Percentiles rank a stretch among this genome's conserved stretches.
Conservation (phyloP, 2,113 vertebrate species). For the Cryptotis parvus region DNA sequence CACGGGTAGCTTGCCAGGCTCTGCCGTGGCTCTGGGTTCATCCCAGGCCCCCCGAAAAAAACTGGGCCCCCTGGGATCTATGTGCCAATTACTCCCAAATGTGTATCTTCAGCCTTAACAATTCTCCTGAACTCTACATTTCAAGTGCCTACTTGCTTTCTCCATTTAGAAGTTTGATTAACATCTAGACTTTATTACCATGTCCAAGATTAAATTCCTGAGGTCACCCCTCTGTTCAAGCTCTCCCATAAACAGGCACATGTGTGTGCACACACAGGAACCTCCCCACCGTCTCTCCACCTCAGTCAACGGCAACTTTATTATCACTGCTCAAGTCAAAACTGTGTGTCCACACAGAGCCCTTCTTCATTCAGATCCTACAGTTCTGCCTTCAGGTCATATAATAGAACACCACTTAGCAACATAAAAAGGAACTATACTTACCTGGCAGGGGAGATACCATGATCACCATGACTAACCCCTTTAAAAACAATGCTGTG, state of each 20-base stretch:
- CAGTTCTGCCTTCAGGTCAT: background rate
- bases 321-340: background rate
- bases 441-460: too few relatives aligned
- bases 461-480: too few relatives aligned
- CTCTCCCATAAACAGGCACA: background rate
- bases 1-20: too few relatives aligned
- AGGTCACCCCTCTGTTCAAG: background rate
- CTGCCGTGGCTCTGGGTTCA: too few relatives aligned
- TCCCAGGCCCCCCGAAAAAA: too few relatives aligned
- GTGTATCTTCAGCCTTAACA: conserved; percentile 22
- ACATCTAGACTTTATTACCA: conserved; percentile 15
- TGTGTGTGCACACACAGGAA: background rate
- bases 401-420: background rate
- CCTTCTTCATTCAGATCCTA: background rate
- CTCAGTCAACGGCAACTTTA: background rate
- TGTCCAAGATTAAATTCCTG: conserved; percentile 13
- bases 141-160: conserved; percentile 26
- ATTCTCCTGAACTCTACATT: background rate
- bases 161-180: background rate
- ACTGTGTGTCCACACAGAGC: background rate
- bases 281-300: background rate
- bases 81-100: conserved; percentile 12
- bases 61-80: too few relatives aligned
- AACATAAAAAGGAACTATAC: background rate
- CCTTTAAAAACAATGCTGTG: background rate